Percentiles rank a stretch among this genome's conserved stretches.
Conservation (phyloP, 2,888 invertebrate genomes). For the Toxonevra muliebris region DNA sequence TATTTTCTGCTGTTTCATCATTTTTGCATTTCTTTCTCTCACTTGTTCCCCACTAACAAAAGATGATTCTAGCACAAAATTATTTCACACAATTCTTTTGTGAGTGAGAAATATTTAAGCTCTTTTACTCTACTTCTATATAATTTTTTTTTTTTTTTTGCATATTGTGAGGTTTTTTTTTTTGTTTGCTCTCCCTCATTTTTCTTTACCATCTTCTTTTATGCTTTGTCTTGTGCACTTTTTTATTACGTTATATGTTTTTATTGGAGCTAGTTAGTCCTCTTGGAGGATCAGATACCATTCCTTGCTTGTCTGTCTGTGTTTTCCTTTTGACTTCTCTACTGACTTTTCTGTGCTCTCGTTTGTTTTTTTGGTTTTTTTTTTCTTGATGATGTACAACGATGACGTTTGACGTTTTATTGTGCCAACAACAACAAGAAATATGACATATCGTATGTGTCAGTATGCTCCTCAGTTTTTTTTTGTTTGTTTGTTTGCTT, state of each 20-base stretch:
- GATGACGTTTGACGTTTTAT: conserved; percentile 15
- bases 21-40: conserved; percentile 33
- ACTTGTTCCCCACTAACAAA: too few species aligned
- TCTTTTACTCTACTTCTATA: too few species aligned
- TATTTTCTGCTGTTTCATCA: conserved; percentile 58
- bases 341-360: background rate
- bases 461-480: background rate
- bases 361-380: conserved; percentile 6
- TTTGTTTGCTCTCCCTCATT: background rate
- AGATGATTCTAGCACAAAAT: conserved; percentile 22
- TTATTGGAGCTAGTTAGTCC: background rate
- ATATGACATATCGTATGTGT: conserved; percentile 11
- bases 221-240: background rate
- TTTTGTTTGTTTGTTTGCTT: too few species aligned
- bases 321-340: background rate
- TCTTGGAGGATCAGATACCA: background rate
- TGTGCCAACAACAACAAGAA: background rate
- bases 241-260: background rate
- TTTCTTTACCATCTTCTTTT: too few species aligned
- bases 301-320: background rate
- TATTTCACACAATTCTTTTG: conserved; percentile 10
- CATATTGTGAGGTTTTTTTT: background rate
- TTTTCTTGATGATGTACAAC: background rate
- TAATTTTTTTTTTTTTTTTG: too few species aligned
- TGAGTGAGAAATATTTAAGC: too few species aligned